Conservation (phyloP, 2,113 vertebrate genomes). For the Corapipo altera region DNA sequence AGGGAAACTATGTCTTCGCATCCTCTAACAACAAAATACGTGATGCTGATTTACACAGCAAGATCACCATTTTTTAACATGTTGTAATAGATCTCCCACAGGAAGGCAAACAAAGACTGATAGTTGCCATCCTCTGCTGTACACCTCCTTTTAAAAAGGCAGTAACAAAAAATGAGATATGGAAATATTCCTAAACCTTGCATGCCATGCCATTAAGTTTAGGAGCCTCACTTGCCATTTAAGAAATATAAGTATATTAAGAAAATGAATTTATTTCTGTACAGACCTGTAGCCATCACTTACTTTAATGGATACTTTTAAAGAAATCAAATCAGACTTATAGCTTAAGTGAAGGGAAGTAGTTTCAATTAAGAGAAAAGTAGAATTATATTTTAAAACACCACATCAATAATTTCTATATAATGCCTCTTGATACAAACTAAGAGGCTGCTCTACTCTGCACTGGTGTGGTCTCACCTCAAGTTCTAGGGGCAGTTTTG, state of each 20-base stretch:
- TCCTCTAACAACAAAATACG: neutral
- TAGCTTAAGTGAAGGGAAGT: neutral
- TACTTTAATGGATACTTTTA: neutral
- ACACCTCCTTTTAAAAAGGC: neutral
- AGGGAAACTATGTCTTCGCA: neutral
- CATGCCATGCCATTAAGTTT: neutral
- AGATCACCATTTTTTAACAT: neutral
- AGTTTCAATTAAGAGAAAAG: neutral
- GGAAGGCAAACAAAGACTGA: neutral
- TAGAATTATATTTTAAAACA: neutral
- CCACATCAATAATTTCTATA: neutral
- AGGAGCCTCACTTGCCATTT: neutral
- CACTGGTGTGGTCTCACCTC: neutral
- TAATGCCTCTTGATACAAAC: neutral
- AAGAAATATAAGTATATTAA: neutral
- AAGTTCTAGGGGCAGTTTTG: neutral
- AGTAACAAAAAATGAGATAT: neutral
- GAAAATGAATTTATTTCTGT: neutral
- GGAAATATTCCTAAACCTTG: neutral
- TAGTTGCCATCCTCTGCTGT: neutral
- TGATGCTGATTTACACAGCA: neutral
- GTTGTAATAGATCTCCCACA: neutral
- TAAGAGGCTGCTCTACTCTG: neutral
- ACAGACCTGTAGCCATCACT: neutral
- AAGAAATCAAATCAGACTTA: neutral